Conservation (phyloP, 2,113 vertebrate genomes). For the Morphnarchus princeps region DNA sequence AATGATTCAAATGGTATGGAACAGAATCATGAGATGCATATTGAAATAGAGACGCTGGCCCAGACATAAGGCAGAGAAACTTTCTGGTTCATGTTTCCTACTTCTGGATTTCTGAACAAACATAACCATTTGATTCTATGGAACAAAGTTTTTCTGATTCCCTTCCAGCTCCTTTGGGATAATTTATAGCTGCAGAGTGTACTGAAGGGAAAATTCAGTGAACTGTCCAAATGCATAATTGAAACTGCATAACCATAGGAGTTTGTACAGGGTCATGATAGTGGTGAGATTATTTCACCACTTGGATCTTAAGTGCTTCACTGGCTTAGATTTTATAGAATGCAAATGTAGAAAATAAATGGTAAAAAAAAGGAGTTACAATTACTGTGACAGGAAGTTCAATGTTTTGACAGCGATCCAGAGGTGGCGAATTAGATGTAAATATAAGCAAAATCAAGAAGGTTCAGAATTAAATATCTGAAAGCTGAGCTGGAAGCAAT, state of each 20-base stretch:
- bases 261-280: neutral
- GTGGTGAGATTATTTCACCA: neutral
- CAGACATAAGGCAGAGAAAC: neutral
- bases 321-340: neutral
- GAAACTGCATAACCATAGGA: neutral
- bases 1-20: neutral
- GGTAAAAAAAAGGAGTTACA: neutral
- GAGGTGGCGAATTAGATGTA: neutral
- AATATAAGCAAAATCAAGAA: neutral
- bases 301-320: constrained; percentile 9
- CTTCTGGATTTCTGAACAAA: neutral
- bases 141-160: constrained; percentile 8
- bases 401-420: neutral
- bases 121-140: neutral
- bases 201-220: constrained; percentile 16
- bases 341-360: neutral
- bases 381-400: neutral
- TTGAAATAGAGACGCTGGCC: neutral
- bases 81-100: neutral
- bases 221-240: constrained; percentile 22
- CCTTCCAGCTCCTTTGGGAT: constrained; percentile 14
- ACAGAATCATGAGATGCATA: neutral
- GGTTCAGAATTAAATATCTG: neutral
- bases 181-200: neutral
- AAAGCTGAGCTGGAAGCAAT: neutral